Evolutionary conservation across 2,113 vertebrate genomes (phyloP), one percentile per base, ranked within the genome.

Genomic region (Dolichotis patagonum): DNA sequence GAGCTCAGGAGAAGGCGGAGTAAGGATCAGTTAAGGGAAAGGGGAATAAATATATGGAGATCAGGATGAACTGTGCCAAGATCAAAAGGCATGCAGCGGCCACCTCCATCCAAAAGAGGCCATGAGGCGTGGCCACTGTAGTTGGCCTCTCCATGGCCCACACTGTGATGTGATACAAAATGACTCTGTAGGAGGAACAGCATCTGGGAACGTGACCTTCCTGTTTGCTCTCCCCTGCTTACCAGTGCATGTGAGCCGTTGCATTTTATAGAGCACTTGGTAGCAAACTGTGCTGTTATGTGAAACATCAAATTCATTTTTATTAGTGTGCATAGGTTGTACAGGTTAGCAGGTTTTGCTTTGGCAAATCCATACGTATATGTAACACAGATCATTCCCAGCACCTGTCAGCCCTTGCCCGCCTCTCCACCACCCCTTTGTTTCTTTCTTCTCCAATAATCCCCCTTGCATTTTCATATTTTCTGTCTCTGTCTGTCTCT

Each of bases 91-190:
- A 65, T 26, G 46, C 20, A 0, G 35, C 63, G 46, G 30, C 38
- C 20, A 69, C 49, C 77, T 28, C 7, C n/a, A 26, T 22, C 52
- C 43, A 0, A 38, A 87, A 54, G 8, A 88, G 75, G 58, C 43
- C 41, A 26, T 49, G 8, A 32, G 1, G 2, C 0, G 0, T 43
- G 75, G 49, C 24, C 38, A 5, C 13, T 24, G 24, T 14, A 17
- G 22, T 8, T 6, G 32, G 5, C 30, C 17, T 22, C 16, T 58
- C 32, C 1, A 0, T 28, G 52, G 7, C 28, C 3, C 1, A 24
- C 38, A 13, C 52, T 49, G 24, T 54, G 49, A 60, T 5, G 54
- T 20, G 17, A 56, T 12, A 43, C 3, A n/a, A 3, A 56, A 14
- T 26, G 41, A 46, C 20, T 30, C 8, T 16, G n/a, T 90, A 35